Percentiles rank a stretch among this genome's conserved stretches.
Conservation (phyloP, 1,140 invertebrate species). For the Hypsibius dujardini region DNA sequence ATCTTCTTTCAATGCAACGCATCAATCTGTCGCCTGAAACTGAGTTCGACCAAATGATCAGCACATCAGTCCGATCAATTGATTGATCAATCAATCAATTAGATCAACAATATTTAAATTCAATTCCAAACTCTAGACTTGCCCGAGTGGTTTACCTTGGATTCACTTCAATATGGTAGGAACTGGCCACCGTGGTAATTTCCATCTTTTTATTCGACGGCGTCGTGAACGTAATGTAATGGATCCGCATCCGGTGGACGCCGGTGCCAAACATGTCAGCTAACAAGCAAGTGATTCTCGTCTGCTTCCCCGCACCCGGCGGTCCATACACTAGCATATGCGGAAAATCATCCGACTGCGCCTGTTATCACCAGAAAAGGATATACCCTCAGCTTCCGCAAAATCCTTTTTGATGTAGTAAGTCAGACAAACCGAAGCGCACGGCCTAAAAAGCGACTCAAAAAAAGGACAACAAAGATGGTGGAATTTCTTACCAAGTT, state of each 20-base stretch:
- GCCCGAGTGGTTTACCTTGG: conserved; percentile 43
- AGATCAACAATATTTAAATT: too few relatives aligned
- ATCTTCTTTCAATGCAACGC: too few relatives aligned
- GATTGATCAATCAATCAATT: too few relatives aligned
- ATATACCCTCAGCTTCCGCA: too few relatives aligned
- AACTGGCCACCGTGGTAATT: conserved; percentile 80
- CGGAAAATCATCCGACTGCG: conserved; percentile 85
- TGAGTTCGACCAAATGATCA: too few relatives aligned
- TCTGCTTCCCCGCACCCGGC: conserved; percentile 85
- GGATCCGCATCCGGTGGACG: conserved; percentile 70
- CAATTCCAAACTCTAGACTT: too few relatives aligned
- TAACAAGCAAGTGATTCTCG: conserved; percentile 78
- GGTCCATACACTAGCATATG: conserved; percentile 93
- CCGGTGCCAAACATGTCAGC: conserved; percentile 81
- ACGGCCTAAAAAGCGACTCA: background rate
- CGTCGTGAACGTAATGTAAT: conserved; percentile 68
- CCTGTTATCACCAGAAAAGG: conserved; percentile 34
- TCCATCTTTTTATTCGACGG: conserved; percentile 95
- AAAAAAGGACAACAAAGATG: background rate
- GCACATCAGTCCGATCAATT: too few relatives aligned
- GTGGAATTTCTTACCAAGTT: conserved; percentile 46
- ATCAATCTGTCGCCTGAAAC: too few relatives aligned
- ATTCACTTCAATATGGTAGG: conserved; percentile 76
- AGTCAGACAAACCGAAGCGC: background rate
- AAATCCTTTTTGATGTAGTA: background rate